Evolutionary conservation across 1,140 invertebrate genomes (phyloP), one percentile per base, ranked within the genome.

Genomic region (Dendroctonus ponderosae): DNA sequence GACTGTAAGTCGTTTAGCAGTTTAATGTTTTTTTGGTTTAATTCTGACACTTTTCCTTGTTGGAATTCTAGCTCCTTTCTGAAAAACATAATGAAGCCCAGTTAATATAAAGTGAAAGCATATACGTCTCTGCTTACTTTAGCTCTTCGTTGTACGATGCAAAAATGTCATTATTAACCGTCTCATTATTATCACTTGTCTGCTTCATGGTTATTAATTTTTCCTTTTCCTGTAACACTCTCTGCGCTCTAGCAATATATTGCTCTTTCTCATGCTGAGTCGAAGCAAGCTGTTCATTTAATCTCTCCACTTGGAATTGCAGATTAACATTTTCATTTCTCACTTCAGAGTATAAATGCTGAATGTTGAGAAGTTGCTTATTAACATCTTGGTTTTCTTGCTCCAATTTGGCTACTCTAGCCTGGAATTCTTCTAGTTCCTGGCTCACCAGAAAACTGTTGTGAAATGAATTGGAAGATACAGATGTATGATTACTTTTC

Each of bases 191-290:
- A 59, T 43, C 49, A 69, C 68, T 70, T 54, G 65, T 48, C 14
- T 72, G 68, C 61, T 76, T 76, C 44, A 74, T 50, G 12, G 59
- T 74, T 65, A 92, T 92, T 11, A 92, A 76, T 69, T 86, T 84
- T 70, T 93, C 91, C 77, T 92, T 92, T 65, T 89, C 87, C 77
- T 90, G 83, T 14, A 94, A 77, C 61, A 90, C 91, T 70, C 85
- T 85, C 59, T 90, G 83, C 6, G 91, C 91, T 70, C 87, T 83
- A 6, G 80, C 79, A 76, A 86, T 86, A 77, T 92, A 91, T 65
- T 89, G 86, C 69, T 85, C 83, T 54, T 88, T 79, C 73, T 89
- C 89, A 15, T 82, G 82, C 69, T 86, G 84, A 49, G 83, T 79
- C 11, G 81, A 78, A 51, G 79, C 78, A 12, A 86, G 76, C 71